A percentile compares a stretch with the other conserved stretches of the same genome.
Conservation (phyloP, 2,888 invertebrate species). For the Drosophila putrida region DNA sequence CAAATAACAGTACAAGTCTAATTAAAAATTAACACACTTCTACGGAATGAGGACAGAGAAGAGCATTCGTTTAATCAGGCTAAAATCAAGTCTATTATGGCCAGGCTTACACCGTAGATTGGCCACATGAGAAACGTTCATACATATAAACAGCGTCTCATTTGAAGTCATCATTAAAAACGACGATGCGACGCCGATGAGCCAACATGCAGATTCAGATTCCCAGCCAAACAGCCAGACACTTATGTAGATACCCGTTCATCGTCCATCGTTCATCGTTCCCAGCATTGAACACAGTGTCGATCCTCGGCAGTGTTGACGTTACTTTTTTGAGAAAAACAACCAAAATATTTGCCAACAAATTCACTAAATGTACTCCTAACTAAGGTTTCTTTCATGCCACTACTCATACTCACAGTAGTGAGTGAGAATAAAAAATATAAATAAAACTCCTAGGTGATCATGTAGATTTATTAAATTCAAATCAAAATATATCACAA, state of each 20-base stretch:
- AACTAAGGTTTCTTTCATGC: no score
- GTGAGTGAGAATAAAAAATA: no score
- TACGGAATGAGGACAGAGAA: constrained; percentile 9
- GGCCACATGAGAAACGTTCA: constrained; percentile 53
- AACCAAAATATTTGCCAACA: no score
- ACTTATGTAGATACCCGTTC: constrained; percentile 17
- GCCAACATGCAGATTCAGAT: constrained; percentile 57
- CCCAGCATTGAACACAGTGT: constrained; percentile 24
- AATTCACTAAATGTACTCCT: no score
- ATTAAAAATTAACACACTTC: constrained; percentile 78
- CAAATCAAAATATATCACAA: no score
- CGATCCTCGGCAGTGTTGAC: background rate
- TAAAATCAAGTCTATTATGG: constrained; percentile 79
- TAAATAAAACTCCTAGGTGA: no score
- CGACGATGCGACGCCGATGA: constrained; percentile 52
- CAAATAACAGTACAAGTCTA: constrained; percentile 79
- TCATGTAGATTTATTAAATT: no score
- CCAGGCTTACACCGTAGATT: constrained; percentile 60
- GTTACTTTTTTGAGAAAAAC: no score
- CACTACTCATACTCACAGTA: no score
- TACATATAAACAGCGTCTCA: constrained; percentile 68
- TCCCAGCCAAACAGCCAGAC: constrained; percentile 18
- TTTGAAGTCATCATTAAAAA: constrained; percentile 82
- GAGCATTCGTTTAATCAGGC: constrained; percentile 72
- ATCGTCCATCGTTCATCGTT: constrained; percentile 4